Evolutionary conservation across 2,888 invertebrate species (phyloP), one percentile per base, ranked within the genome.

Genomic region (Synanthedon myopaeformis): DNA sequence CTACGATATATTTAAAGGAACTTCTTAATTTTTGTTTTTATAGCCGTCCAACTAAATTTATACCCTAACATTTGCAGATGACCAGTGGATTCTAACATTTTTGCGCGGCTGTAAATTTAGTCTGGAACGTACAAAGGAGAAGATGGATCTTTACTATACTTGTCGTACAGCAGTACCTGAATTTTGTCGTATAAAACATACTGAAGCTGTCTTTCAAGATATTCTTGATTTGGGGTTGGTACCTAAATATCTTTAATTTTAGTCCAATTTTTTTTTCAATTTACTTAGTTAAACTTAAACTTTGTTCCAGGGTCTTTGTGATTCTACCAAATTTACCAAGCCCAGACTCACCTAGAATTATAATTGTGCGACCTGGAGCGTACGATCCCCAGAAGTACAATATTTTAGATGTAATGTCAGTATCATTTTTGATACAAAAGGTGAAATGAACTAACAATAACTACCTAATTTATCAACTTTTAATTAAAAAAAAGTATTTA

Each of bases 71-170:
- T 52, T 69, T 75, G 19, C 66, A 89, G 91, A 91, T 70, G 91
- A 92, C 61, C 91, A 92, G 72, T 91, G 90, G 81, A 64, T 92
- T 52, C 63, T 90, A 5, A 75, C 89, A 1, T 92, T 91, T 68
- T 74, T 92, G 14, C 83, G 92, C 8, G 91, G 92, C 42, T 90
- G 90, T 65, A 92, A 92, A 70, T 91, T 85, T 68, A 91, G 91
- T 59, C 69, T 92, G 64, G 91, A 91, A 65, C 77, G 87, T 51
- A 80, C 90, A 1, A 92, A 92, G 63, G 84, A 89, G 59, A 92
- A 91, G 67, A 57, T 92, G 5, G 92, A 92, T 63, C 72, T 85
- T 51, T 90, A 80, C 62, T 90, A 91, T 64, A 87, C 91, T 0
- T 56, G 91, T 54, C 79, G 84, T 28, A 72, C 82, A 1, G 72